A percentile compares a stretch with the other conserved stretches of the same genome.
phyloP scores from a whole-genome alignment of 2,888 invertebrate genomes.

The Metellina segmentata region DNA sequence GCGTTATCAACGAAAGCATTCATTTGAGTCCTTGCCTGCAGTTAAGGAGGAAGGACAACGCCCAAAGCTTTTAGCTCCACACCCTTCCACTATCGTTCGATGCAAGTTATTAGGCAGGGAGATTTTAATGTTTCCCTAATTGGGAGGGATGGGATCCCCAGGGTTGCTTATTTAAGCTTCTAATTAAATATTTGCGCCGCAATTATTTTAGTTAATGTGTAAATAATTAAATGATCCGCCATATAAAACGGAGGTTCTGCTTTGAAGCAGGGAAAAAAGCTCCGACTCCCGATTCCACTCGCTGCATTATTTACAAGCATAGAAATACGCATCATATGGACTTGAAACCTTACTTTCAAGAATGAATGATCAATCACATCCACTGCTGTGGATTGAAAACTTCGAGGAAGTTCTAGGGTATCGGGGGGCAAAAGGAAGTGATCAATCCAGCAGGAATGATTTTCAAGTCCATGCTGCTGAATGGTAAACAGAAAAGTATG shows the following conservation, averaged over 20 bases:
- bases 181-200: conserved; percentile 74
- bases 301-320: too few species aligned
- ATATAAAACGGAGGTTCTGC: conserved; percentile 46
- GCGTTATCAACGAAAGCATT: conserved; percentile 75
- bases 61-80: conserved; percentile 74
- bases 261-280: neutral
- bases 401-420: too few species aligned
- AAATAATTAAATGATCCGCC: conserved; percentile 65
- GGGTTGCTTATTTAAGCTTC: conserved; percentile 73
- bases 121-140: conserved; percentile 75
- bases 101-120: conserved; percentile 55
- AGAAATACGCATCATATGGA: too few species aligned
- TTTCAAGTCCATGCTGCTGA: too few species aligned
- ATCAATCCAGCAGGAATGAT: too few species aligned
- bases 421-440: too few species aligned
- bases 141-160: conserved; percentile 70
- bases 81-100: conserved; percentile 67
- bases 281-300: neutral
- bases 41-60: conserved; percentile 72
- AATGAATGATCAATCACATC: too few species aligned
- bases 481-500: too few species aligned
- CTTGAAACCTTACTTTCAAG: too few species aligned
- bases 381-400: too few species aligned
- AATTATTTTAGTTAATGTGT: conserved; percentile 73
- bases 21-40: conserved; percentile 74